Base-by-base conservation (phyloP, 2,113 vertebrate genomes). In the Megalops atlanticus region DNA sequence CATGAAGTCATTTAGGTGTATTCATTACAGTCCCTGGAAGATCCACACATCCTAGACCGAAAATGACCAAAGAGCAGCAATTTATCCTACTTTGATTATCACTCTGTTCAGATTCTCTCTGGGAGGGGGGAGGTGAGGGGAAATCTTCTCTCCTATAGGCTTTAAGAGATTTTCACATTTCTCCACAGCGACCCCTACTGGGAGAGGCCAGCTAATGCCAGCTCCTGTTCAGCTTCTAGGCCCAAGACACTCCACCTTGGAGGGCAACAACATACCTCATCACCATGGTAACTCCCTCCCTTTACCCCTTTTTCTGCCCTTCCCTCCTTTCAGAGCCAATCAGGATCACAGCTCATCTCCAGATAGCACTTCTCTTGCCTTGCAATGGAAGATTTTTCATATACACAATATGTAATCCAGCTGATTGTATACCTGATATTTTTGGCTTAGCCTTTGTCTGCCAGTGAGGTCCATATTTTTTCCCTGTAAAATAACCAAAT, bases 171-270 rank as follows among this genome's bases (percentile, higher is more conserved):
- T 84, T 87, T 87, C 89, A 89, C 87, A 33, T 90, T 90, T 87
- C 72, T 89, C 89, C 89, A 89, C 89, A 90, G 89, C 81, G 89
- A 90, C 83, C 87, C 89, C 74, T 90, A 90, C 88, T 90, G 89
- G 89, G 89, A 90, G 86, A 89, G 89, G 84, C 88, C 89, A 76
- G 80, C 89, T 88, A 90, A 90, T 89, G 83, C 89, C 86, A 88
- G 89, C 86, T 89, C 87, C 83, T 90, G 89, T 82, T 88, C 89
- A 75, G 89, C 89, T 80, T 76, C 87, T 88, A 89, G 89, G 88
- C 89, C 89, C 89, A 90, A 90, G 89, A 90, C 89, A 87, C 89
- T 90, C 81, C 89, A 90, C 88, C 89, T 90, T 75, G 89, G 89
- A 89, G 89, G 87, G 87, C 89, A 90, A 84, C 89, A 90, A 80